Conservation (phyloP, 2,113 vertebrate genomes). For the Maccullochella peelii region DNA sequence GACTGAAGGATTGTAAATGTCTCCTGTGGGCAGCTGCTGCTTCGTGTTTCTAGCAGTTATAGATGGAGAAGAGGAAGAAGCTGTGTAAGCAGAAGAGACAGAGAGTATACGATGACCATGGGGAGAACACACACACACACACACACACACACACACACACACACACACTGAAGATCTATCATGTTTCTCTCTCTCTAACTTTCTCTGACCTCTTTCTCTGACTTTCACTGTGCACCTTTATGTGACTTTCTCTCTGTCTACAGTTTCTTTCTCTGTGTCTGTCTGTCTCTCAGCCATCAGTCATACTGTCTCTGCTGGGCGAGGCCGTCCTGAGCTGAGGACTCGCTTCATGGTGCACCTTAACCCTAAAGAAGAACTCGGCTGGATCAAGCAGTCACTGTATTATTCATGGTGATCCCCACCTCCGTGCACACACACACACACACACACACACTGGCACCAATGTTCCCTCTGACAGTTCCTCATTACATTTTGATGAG, state of each 20-base stretch:
- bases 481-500: slow-evolving; percentile 58
- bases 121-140: neutral
- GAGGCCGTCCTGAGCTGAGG: neutral
- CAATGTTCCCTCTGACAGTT: slow-evolving; percentile 10
- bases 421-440: slow-evolving; percentile 16
- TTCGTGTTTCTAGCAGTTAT: neutral
- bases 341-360: neutral
- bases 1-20: neutral
- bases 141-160: neutral
- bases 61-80: neutral
- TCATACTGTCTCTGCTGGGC: slow-evolving; percentile 4
- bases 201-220: slow-evolving; percentile 14
- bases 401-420: slow-evolving; percentile 60
- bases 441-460: slow-evolving; percentile 29
- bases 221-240: neutral
- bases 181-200: slow-evolving; percentile 1
- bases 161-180: neutral
- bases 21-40: neutral
- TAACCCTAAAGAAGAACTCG: slow-evolving; percentile 38
- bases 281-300: neutral
- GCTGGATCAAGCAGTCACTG: slow-evolving; percentile 32
- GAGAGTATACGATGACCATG: neutral
- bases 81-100: neutral
- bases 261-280: neutral
- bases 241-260: neutral